phyloP scores from a whole-genome alignment of 2,797 vertebrate genomes.

The Artibeus lituratus region DNA sequence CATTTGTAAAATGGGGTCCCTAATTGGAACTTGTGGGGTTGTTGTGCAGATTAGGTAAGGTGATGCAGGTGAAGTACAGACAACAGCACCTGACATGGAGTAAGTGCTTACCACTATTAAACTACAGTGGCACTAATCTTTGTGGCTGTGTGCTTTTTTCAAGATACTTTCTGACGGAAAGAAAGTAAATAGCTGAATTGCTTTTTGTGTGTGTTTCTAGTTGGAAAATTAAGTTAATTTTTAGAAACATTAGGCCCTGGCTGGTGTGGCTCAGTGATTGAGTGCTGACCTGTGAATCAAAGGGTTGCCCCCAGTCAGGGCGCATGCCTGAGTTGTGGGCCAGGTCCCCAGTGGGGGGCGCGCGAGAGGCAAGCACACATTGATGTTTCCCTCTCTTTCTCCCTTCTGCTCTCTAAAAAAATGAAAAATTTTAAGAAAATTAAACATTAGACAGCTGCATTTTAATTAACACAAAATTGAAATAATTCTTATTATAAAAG shows the following conservation, averaged over 20 bases:
- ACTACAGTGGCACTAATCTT: not conserved
- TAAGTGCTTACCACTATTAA: not conserved
- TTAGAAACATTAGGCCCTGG: not conserved
- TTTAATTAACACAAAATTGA: constrained; percentile 29
- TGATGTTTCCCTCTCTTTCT: too few relatives aligned
- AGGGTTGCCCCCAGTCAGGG: too few relatives aligned
- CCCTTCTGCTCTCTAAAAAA: too few relatives aligned
- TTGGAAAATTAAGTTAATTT: constrained; percentile 16
- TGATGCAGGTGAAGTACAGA: not conserved
- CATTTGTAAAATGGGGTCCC: not conserved
- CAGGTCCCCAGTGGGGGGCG: too few relatives aligned
- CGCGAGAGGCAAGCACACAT: too few relatives aligned
- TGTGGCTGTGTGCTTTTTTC: not conserved
- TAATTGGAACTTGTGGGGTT: not conserved
- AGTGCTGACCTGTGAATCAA: too few relatives aligned
- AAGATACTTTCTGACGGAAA: not conserved
- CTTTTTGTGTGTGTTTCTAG: not conserved
- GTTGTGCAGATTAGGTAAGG: not conserved
- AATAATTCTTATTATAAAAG: not conserved
- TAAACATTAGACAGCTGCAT: not conserved
- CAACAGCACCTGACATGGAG: not conserved
- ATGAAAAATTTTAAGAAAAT: too few relatives aligned
- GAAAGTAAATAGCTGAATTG: not conserved
- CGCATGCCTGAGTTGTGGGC: too few relatives aligned
- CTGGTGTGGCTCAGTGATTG: too few relatives aligned